Evolutionary conservation across 2,113 vertebrate species (phyloP), one percentile per base, ranked within the genome.

Genomic region (Pollachius pollachius): DNA sequence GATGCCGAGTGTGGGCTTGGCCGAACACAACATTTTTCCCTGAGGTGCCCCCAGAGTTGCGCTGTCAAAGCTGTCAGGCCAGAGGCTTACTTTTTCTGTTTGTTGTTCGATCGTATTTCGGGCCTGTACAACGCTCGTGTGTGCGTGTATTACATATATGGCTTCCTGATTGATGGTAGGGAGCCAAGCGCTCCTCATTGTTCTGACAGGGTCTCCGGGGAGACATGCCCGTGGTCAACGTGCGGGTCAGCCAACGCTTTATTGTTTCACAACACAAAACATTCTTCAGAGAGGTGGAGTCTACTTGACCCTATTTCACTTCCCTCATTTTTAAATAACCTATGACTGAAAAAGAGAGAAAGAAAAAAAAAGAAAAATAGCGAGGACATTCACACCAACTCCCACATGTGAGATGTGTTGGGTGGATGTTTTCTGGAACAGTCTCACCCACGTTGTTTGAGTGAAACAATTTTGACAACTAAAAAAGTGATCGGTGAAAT

Each of bases 201-300:
- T 90, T 90, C 79, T 77, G 23, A 27, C 52, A 0, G n/a, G n/a
- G 68, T 74, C 79, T 84, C 80, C 15, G 80, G 88, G 85, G 88
- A 85, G 23, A 73, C 64, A 80, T 78, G 75, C 70, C 77, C 85
- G 81, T 18, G 17, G 58, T 60, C 18, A 12, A 83, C 75, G 75
- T 68, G 34, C 63, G 78, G 89, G 89, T 91, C 88, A 91, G 89
- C 90, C 92, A 91, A 88, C 81, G 74, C 69, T 80, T 68, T 85
- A 91, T 91, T 90, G 89, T 91, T 91, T 81, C 71, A 84, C 81
- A 91, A 83, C 71, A 90, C 80, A 90, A 90, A 92, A 90, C 87
- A 88, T 86, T 87, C 88, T 87, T 85, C 84, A 84, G 80, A 87
- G 71, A 88, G 88, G 88, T 74, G 88, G 86, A 81, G 89, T 62